Percentiles rank a stretch among this genome's conserved stretches.
These are phyloP conservation scores for Camponotus vicinus DNA, from an alignment of 1,140 invertebrate genomes.

Conservation along the genomic window DNA sequence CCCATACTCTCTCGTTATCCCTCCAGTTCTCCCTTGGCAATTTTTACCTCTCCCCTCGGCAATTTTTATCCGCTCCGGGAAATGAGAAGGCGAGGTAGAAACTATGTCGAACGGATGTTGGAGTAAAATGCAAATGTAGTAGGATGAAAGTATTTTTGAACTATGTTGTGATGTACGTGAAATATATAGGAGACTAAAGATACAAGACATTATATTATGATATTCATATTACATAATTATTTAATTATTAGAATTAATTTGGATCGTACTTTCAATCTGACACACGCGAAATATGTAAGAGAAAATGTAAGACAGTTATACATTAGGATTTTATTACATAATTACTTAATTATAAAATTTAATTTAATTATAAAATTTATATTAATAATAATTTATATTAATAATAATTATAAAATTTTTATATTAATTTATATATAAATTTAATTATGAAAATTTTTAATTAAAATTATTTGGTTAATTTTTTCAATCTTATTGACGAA, in stretches of 20 bases:
- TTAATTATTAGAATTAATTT: not conserved
- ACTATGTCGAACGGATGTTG: conserved; percentile 26
- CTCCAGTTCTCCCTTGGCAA: not conserved
- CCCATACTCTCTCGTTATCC: conserved; percentile 25
- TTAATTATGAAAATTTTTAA: not conserved
- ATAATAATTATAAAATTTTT: too few species aligned
- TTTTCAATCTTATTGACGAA: not conserved
- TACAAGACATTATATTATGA: not conserved
- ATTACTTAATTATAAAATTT: not conserved
- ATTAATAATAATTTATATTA: too few species aligned
- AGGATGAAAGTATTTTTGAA: not conserved
- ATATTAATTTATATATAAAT: too few species aligned
- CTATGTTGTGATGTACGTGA: not conserved
- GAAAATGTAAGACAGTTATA: not conserved
- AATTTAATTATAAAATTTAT: too few species aligned
- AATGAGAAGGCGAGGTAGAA: conserved; percentile 23
- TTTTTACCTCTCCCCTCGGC: conserved; percentile 46
- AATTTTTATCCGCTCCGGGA: conserved; percentile 30
- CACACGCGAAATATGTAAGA: not conserved
- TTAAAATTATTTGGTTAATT: not conserved
- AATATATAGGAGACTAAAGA: not conserved
- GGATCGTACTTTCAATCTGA: too few species aligned
- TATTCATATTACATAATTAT: not conserved
- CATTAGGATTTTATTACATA: not conserved
- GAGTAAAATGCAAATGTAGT: not conserved